These are phyloP conservation scores for Archips crataeganus DNA, from an alignment of 2,888 invertebrate genomes.

Conservation along the genomic window DNA sequence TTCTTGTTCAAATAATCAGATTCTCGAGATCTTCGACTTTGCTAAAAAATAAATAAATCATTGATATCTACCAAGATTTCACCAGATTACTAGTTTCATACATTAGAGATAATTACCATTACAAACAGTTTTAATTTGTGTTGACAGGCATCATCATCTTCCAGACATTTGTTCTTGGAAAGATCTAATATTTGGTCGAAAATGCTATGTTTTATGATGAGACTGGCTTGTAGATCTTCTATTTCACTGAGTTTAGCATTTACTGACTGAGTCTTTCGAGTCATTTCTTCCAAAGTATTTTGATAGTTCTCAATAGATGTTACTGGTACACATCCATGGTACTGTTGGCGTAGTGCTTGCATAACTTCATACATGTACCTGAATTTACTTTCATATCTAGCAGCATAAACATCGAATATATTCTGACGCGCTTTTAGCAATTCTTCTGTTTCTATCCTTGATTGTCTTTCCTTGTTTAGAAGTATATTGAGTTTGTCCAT, in stretches of 20 bases:
- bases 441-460: conserved; percentile 70
- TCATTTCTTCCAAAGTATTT: conserved; percentile 65
- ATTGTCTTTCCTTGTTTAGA: conserved; percentile 72
- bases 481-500: conserved; percentile 68
- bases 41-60: conserved; percentile 55
- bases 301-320: conserved; percentile 71
- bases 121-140: conserved; percentile 70
- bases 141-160: conserved; percentile 65
- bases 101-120: conserved; percentile 54
- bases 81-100: neutral
- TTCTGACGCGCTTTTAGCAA: conserved; percentile 71
- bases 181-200: conserved; percentile 73
- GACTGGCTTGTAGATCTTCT: conserved; percentile 66
- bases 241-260: conserved; percentile 72
- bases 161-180: conserved; percentile 66
- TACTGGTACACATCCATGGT: conserved; percentile 74
- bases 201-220: conserved; percentile 72
- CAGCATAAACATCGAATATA: conserved; percentile 73
- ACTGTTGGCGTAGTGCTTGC: conserved; percentile 73
- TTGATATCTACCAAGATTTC: neutral
- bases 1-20: conserved; percentile 66
- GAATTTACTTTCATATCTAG: conserved; percentile 73
- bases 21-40: conserved; percentile 65
- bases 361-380: conserved; percentile 75
- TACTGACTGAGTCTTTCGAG: conserved; percentile 61